Evolutionary conservation across 2,113 vertebrate genomes (phyloP).

Genomic region (Elephantulus edwardii): DNA sequence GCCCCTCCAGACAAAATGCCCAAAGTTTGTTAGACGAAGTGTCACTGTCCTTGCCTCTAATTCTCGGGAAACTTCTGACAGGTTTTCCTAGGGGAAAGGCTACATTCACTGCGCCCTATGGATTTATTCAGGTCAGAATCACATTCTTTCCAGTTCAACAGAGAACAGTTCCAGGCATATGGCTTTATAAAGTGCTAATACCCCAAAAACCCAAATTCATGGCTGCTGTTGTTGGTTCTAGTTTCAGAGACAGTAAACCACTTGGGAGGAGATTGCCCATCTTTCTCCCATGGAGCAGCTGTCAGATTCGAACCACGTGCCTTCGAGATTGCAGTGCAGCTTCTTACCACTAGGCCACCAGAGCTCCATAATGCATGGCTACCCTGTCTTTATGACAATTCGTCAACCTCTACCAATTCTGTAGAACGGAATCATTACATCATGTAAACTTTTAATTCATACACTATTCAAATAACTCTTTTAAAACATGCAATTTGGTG

Average conservation of each 20-base stretch:
- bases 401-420: background rate
- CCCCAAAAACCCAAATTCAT: background rate
- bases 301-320: too few relatives aligned
- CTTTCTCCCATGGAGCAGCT: too few relatives aligned
- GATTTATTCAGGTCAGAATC: background rate
- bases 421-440: background rate
- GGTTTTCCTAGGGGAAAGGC: background rate
- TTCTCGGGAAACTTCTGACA: background rate
- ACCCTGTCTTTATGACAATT: background rate
- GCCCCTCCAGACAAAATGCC: too few relatives aligned
- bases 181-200: slow-evolving; percentile 6
- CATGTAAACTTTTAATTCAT: background rate
- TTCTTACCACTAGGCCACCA: too few relatives aligned
- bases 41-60: too few relatives aligned
- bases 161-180: background rate
- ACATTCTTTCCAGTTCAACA: slow-evolving; percentile 13
- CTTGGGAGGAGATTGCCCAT: too few relatives aligned
- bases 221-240: too few relatives aligned
- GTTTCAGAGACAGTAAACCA: too few relatives aligned
- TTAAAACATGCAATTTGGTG: background rate
- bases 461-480: background rate
- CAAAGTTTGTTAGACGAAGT: too few relatives aligned
- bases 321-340: too few relatives aligned
- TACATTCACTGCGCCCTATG: background rate
- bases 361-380: too few relatives aligned